A percentile compares a stretch with the other conserved stretches of the same genome.
Evolutionary conservation across 2,113 vertebrate species (phyloP).

Genomic region (Mirza zaza): DNA sequence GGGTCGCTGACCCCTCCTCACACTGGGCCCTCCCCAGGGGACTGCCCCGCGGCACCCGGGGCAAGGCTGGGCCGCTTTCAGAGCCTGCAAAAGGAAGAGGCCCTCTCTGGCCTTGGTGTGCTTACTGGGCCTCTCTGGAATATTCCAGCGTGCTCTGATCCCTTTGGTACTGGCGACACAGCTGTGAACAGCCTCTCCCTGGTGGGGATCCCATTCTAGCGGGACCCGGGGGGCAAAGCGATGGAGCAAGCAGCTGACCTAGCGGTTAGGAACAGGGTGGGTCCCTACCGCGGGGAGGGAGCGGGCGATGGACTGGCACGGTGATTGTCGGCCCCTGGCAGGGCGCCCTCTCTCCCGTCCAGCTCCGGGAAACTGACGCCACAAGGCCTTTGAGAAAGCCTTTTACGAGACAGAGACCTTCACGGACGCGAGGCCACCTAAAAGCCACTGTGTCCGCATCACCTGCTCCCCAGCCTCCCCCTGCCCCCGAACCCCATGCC

Average conservation of each 20-base stretch:
- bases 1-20: too few relatives aligned
- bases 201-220: not conserved
- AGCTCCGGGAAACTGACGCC: not conserved
- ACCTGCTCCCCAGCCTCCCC: not conserved
- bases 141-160: not conserved
- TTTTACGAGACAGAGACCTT: not conserved
- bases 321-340: not conserved
- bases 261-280: not conserved
- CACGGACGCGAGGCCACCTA: not conserved
- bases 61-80: not conserved
- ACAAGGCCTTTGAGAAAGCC: not conserved
- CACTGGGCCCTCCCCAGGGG: not conserved
- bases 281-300: not conserved
- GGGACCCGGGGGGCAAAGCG: not conserved
- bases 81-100: not conserved
- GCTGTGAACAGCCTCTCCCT: not conserved
- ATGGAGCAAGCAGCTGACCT: accelerated
- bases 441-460: accelerated
- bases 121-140: not conserved
- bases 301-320: too few relatives aligned
- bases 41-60: too few relatives aligned
- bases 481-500: not conserved
- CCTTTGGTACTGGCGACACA: not conserved
- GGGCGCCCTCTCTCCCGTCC: not conserved
- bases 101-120: not conserved